A percentile compares a stretch with the other conserved stretches of the same genome.
These are phyloP conservation scores for Castor canadensis DNA, from an alignment of 2,113 vertebrate genomes.

Conservation along the genomic window DNA sequence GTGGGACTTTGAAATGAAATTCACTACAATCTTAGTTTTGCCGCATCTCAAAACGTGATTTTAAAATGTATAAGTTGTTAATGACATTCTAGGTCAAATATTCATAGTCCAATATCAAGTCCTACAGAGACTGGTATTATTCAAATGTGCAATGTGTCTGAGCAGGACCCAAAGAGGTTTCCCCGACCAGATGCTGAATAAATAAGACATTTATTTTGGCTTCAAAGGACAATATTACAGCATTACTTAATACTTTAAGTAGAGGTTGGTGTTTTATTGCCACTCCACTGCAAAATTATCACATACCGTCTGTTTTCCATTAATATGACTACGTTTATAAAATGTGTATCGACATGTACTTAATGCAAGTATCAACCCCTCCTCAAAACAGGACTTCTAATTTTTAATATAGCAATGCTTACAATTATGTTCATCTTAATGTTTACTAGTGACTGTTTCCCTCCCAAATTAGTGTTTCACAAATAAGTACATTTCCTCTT, in stretches of 20 bases:
- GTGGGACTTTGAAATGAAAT: conserved; percentile 87
- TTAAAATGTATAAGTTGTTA: conserved; percentile 86
- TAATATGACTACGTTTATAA: not conserved
- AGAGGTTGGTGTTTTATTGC: not conserved
- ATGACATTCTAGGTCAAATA: conserved; percentile 85
- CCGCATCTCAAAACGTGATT: conserved; percentile 83
- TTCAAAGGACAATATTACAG: conserved; percentile 47
- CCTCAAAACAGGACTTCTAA: not conserved
- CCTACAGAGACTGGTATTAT: conserved; percentile 78
- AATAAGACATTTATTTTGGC: conserved; percentile 77
- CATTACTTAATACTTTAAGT: conserved; percentile 32
- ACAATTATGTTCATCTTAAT: not conserved
- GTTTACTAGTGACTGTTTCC: not conserved
- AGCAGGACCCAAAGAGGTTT: conserved; percentile 59
- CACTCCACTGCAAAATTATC: not conserved
- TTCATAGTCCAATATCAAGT: conserved; percentile 76
- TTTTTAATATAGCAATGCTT: not conserved
- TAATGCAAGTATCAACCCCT: not conserved
- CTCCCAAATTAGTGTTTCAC: not conserved
- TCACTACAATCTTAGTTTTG: conserved; percentile 85
- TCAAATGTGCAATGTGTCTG: conserved; percentile 79
- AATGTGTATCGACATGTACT: not conserved
- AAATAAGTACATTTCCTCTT: conserved; percentile 17
- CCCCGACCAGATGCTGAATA: conserved; percentile 69
- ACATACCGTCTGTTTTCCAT: conserved; percentile 28